phyloP scores from a whole-genome alignment of 2,113 vertebrate species.

The Chamaea fasciata region DNA sequence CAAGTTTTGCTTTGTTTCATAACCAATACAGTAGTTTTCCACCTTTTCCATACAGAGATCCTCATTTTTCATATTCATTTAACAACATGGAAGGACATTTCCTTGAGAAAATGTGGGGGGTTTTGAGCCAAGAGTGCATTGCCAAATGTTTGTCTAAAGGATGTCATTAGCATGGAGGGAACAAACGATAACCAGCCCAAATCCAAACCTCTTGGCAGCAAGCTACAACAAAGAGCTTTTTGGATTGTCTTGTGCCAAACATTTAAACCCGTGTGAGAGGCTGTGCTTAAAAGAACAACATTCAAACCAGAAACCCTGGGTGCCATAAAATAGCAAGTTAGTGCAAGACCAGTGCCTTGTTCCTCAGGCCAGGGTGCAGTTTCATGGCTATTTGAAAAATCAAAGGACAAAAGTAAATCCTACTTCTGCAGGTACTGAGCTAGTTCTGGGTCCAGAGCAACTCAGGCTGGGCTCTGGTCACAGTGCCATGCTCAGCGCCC shows the following conservation, averaged over 20 bases:
- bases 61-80: neutral
- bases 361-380: neutral
- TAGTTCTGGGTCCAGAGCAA: neutral
- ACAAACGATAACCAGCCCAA: neutral
- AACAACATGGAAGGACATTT: neutral
- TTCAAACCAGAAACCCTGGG: neutral
- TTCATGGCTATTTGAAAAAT: neutral
- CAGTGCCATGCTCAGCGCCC: rapidly evolving
- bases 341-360: neutral
- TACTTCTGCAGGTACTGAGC: neutral
- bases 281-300: neutral
- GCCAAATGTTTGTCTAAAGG: conserved; percentile 8
- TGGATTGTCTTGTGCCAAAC: neutral
- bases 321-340: neutral
- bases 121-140: neutral
- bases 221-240: neutral
- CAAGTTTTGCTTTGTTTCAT: neutral
- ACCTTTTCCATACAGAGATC: neutral
- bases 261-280: neutral
- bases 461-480: neutral
- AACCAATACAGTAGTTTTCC: neutral
- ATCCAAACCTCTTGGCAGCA: conserved; percentile 11
- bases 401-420: neutral
- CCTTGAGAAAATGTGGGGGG: neutral
- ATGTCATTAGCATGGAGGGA: neutral